Evolutionary conservation across 2,113 vertebrate genomes (phyloP), one percentile per base, ranked within the genome.

Genomic region (Danionella cerebrum): DNA sequence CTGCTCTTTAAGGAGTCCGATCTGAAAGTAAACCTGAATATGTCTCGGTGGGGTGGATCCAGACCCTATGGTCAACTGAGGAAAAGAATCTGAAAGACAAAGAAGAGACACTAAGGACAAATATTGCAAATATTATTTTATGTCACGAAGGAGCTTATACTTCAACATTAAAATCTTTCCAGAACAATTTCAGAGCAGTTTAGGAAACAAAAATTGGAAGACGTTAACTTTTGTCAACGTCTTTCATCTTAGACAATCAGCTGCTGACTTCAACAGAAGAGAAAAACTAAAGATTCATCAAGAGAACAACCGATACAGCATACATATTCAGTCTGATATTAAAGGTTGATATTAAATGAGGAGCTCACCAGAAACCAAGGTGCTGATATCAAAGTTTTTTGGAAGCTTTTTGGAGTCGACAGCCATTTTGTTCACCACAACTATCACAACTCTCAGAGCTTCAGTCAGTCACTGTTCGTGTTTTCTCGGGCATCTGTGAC

Each of bases 1-100:
- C 67, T 76, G 42, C 76, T 88, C 86, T 53, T 83, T 80, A 51
- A 78, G 83, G 16, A 89, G 83, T 21, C 88, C 88, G 1, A 89
- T 80, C 81, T 88, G 82, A 75, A 87, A 84, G 36, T 75, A 77
- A 74, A 89, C 71, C 21, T 77, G 13, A 5, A 42, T 77, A 7
- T 78, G 76, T 5, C 62, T 41, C 5, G n/a, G 13, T 1, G 14
- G 11, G 0, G n/a, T 21, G 1, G 44, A n/a, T 10, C 60, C 45
- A 0, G 25, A 29, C 5, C 13, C 44, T 27, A 69, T 13, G 4
- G 62, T 48, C 36, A 67, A 14, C 38, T 13, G 12, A 57, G 67
- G 41, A 14, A 22, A 13, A 48, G 27, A 27, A 0, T 6, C 41
- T 33, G 9, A 62, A n/a, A 21, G 22, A 55, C 11, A 67, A 33